Conservation (phyloP, 2,797 vertebrate genomes). For the Anas acuta region DNA sequence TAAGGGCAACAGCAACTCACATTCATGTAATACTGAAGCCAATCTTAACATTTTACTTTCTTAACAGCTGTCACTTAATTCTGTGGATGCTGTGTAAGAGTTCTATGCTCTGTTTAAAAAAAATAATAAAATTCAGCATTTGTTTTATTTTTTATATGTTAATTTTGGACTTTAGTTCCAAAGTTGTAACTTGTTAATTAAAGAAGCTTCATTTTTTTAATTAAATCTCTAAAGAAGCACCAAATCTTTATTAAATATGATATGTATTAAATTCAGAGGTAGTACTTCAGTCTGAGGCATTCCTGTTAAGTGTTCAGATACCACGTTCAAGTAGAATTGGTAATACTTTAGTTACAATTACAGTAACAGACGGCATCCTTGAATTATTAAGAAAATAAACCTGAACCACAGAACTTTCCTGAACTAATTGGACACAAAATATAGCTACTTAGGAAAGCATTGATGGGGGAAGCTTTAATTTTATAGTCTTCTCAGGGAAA, state of each 20-base stretch:
- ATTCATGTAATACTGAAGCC: not conserved
- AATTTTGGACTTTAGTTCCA: not conserved
- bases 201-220: not conserved
- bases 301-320: not conserved
- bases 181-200: not conserved
- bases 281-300: not conserved
- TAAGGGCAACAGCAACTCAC: not conserved
- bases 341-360: not conserved
- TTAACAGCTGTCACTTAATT: not conserved
- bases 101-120: not conserved
- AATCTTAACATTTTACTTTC: not conserved
- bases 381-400: not conserved
- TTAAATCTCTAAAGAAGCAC: not conserved
- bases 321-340: not conserved
- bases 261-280: not conserved
- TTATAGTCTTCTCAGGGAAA: not conserved
- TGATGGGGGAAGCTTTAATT: not conserved
- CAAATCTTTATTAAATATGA: not conserved
- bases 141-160: not conserved
- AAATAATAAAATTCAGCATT: no score
- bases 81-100: not conserved
- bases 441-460: not conserved
- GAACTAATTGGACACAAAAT: not conserved
- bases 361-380: not conserved
- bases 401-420: not conserved